Base-by-base conservation (phyloP, 2,113 vertebrate genomes). In the Carlito syrichta region DNA sequence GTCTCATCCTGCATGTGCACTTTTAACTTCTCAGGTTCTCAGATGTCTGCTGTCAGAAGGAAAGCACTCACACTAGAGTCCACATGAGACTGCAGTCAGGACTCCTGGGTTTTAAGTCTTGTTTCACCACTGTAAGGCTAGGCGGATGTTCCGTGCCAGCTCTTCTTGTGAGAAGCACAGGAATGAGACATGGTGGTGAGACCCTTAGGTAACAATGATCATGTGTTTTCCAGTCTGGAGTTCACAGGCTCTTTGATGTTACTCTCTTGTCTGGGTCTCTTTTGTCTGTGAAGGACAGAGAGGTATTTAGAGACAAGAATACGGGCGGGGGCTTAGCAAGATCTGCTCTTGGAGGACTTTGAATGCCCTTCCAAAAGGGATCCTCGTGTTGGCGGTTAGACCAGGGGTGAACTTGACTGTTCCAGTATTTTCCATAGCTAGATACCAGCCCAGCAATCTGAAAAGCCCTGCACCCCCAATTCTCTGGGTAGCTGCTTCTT, bases 121-220 rank as follows among this genome's bases (percentile, higher is more conserved):
- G 32, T 60, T 58, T 45, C 58, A 12, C 8, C 1, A 0, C 27
- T 7, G 5, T 14, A 32, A 23, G 5, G 22, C 45, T 2, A 17
- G 58, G 35, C 22, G 16, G 4, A 52, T 82, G 8, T 35, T 38
- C 69, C 3, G 16, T 27, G 45, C 22, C 1, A 62, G 5, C 30
- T n/a, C 66, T 52, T 16, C 85, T 87, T 25, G 1, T 3, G 23
- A 85, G 38, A 54, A 20, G 27, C 12, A 1, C 35, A 17, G 38
- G 8, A n/a, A 9, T 7, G 66, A 38, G 27, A 40, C 2, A 0
- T 0, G 6, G 3, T 23, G 23, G 16, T 19, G 58, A 87, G 68
- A 48, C 19, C 6, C 13, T 5, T 5, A 17, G 40, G 35, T 32
- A 25, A 40, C 74, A n/a, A 17, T 13, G 43, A 38, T 8, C 0